phyloP scores from a whole-genome alignment of 2,113 vertebrate species.

The Phalacrocorax aristotelis region DNA sequence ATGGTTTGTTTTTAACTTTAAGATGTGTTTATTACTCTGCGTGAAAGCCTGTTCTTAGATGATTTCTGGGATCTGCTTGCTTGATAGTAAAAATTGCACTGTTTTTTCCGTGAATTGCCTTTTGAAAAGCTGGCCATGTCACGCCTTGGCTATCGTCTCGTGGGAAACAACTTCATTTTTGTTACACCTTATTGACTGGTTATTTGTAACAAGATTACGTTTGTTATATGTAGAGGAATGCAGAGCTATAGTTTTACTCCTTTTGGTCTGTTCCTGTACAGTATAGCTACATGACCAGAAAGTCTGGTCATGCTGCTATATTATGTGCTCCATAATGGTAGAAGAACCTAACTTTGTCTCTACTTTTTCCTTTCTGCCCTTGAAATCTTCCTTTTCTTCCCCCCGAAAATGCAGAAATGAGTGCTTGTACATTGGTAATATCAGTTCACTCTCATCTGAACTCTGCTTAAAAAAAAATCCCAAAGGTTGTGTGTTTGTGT shows the following conservation, averaged over 20 bases:
- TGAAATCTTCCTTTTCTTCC: background rate
- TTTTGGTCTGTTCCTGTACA: background rate
- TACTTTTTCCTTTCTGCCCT: background rate
- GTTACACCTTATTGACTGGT: background rate
- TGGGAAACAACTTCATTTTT: background rate
- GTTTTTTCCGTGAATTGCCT: background rate
- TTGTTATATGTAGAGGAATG: background rate
- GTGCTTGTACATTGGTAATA: background rate
- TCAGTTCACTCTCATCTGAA: background rate
- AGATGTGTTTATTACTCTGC: background rate
- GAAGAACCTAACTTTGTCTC: background rate
- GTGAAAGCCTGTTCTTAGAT: background rate
- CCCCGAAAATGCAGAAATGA: background rate
- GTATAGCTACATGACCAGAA: background rate
- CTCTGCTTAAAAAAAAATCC: background rate
- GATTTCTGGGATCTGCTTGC: background rate
- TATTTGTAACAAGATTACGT: background rate
- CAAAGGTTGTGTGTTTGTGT: background rate
- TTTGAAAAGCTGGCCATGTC: background rate
- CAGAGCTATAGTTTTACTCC: background rate
- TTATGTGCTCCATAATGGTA: rapidly evolving
- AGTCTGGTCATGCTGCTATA: background rate
- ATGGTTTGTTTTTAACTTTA: background rate
- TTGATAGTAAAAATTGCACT: background rate
- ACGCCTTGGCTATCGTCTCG: background rate